A percentile compares a stretch with the other conserved stretches of the same genome.
These are phyloP conservation scores for Dryobates pubescens DNA, from an alignment of 2,797 vertebrate species.

Conservation along the genomic window DNA sequence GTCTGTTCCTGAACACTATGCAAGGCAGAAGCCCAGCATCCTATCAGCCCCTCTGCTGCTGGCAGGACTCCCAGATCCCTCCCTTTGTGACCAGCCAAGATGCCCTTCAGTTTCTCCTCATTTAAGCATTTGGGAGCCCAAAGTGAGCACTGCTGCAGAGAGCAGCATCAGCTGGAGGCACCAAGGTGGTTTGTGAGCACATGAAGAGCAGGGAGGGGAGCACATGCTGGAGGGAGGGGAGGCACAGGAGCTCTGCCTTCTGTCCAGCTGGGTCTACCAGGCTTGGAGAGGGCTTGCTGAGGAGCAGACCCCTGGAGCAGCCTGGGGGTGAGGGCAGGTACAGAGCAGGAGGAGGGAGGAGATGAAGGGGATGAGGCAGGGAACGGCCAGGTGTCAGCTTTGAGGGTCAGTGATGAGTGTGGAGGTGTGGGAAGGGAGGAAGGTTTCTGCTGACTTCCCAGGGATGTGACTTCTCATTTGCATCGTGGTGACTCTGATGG, in stretches of 20 bases:
- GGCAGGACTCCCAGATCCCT: conserved; percentile 40
- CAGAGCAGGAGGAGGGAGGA: not conserved
- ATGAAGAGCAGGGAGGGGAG: no score
- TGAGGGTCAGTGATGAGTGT: not conserved
- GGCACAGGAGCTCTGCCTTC: not conserved
- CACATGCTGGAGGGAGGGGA: not conserved
- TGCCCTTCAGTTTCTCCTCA: conserved; percentile 1
- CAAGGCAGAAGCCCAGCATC: not conserved
- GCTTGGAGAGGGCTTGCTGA: not conserved
- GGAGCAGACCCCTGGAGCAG: not conserved
- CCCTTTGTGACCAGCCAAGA: not conserved
- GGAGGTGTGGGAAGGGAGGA: not conserved
- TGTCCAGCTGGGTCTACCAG: not conserved
- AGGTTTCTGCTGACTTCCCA: not conserved
- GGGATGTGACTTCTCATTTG: not conserved
- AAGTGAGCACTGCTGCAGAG: not conserved
- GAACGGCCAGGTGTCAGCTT: not conserved
- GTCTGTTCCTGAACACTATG: accelerated
- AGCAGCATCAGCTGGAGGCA: not conserved
- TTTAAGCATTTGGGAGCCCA: not conserved
- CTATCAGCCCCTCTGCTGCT: conserved; percentile 23
- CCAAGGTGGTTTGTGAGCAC: not conserved
- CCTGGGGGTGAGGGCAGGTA: not conserved
- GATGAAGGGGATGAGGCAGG: not conserved
- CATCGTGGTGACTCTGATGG: accelerated